phyloP scores from a whole-genome alignment of 92 coral and sea anemone genomes.

The Actinernus sp. region DNA sequence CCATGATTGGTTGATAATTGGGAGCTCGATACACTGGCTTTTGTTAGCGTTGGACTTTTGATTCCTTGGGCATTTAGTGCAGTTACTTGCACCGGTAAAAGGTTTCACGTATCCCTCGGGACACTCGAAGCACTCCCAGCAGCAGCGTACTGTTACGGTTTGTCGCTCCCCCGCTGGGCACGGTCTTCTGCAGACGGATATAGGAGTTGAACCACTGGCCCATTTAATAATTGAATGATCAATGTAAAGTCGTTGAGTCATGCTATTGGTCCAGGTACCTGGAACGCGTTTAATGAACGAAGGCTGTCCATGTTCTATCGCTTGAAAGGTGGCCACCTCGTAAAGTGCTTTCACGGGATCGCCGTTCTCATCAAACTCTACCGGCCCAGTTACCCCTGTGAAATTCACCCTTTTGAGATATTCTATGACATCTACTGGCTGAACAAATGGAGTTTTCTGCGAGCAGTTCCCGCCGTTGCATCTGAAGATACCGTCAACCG shows the following conservation, averaged over 20 bases:
- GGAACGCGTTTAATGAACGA: not conserved
- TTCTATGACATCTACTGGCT: constrained; percentile 5
- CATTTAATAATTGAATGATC: constrained; percentile 10
- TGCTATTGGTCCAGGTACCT: constrained; percentile 21
- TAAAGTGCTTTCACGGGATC: constrained; percentile 5
- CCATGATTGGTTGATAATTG: constrained; percentile 37
- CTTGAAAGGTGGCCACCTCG: constrained; percentile 3
- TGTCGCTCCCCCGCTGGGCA: constrained; percentile 26
- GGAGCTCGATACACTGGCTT: constrained; percentile 41
- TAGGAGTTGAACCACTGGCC: not conserved
- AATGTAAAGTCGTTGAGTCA: not conserved
- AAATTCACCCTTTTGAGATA: not conserved
- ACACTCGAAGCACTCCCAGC: constrained; percentile 72
- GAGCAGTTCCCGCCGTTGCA: not conserved
- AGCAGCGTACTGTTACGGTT: constrained; percentile 36
- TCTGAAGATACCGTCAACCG: not conserved
- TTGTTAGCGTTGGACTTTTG: constrained; percentile 45
- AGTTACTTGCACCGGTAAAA: constrained; percentile 39
- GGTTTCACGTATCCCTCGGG: constrained; percentile 66
- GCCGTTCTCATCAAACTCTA: constrained; percentile 6
- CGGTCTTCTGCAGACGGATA: constrained; percentile 20
- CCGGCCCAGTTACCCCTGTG: constrained; percentile 9
- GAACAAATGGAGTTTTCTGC: not conserved
- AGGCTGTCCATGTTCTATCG: not conserved
- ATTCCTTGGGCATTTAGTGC: constrained; percentile 49